Evolutionary conservation across 2,888 invertebrate genomes (phyloP).

Genomic region (Eudasyphora cyanicolor): DNA sequence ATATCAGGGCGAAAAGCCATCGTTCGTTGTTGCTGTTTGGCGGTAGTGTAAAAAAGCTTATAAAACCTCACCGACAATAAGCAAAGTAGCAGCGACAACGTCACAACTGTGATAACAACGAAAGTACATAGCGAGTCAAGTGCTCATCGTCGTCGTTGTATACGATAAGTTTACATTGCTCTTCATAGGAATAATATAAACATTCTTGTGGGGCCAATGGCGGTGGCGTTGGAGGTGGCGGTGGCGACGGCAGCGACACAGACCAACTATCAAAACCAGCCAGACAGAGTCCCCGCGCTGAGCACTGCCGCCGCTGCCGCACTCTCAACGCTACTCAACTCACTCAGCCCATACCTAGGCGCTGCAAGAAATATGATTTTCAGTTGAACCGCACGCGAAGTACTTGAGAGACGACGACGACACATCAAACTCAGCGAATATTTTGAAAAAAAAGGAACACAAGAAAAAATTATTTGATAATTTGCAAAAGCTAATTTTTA

Average conservation of each 20-base stretch:
- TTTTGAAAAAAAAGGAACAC: background rate
- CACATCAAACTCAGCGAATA: constrained; percentile 25
- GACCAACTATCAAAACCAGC: constrained; percentile 23
- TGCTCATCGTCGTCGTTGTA: background rate
- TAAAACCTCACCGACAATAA: background rate
- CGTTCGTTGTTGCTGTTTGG: background rate
- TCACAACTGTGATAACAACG: constrained; percentile 22
- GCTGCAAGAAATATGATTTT: constrained; percentile 62
- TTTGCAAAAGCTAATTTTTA: no score
- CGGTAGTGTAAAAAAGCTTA: constrained; percentile 15
- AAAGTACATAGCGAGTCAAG: background rate
- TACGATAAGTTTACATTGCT: constrained; percentile 31
- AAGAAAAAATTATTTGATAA: constrained; percentile 37
- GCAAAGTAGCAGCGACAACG: background rate
- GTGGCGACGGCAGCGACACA: background rate
- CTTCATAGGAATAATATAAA: constrained; percentile 19
- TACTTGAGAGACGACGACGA: constrained; percentile 60
- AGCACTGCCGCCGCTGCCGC: background rate
- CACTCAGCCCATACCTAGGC: constrained; percentile 60
- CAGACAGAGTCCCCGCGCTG: constrained; percentile 23
- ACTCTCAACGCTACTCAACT: constrained; percentile 30
- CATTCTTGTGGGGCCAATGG: background rate
- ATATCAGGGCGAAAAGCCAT: constrained; percentile 18
- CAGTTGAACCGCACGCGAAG: constrained; percentile 65
- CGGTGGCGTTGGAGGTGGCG: background rate